phyloP scores from a whole-genome alignment of 2,113 vertebrate genomes.

The Trachemys scripta region DNA sequence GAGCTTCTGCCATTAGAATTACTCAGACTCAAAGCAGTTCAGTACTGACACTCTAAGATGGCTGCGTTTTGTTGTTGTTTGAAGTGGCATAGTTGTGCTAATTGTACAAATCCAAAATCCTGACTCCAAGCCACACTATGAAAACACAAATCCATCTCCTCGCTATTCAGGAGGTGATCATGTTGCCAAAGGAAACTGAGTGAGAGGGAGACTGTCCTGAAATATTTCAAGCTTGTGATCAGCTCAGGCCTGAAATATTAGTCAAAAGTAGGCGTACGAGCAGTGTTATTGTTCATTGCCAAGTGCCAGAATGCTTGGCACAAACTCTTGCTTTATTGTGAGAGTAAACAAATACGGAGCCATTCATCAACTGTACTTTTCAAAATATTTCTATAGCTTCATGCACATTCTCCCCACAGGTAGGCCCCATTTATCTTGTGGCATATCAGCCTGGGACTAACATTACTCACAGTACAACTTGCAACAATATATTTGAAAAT shows the following conservation, averaged over 20 bases:
- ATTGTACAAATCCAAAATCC: background rate
- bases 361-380: background rate
- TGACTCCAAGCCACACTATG: background rate
- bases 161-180: background rate
- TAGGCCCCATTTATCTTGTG: background rate
- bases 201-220: background rate
- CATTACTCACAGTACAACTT: too few relatives aligned
- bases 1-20: background rate
- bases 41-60: background rate
- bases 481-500: too few relatives aligned
- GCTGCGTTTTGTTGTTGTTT: background rate
- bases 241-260: background rate
- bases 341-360: background rate
- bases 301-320: background rate
- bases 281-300: background rate
- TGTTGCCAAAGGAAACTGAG: background rate
- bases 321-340: background rate
- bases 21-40: background rate
- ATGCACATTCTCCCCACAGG: background rate
- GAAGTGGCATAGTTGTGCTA: background rate
- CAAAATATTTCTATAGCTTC: background rate
- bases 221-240: background rate
- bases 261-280: background rate
- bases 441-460: background rate
- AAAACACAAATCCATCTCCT: background rate